Base-by-base conservation (phyloP, 2,797 vertebrate species). In the Antennarius maculatus region DNA sequence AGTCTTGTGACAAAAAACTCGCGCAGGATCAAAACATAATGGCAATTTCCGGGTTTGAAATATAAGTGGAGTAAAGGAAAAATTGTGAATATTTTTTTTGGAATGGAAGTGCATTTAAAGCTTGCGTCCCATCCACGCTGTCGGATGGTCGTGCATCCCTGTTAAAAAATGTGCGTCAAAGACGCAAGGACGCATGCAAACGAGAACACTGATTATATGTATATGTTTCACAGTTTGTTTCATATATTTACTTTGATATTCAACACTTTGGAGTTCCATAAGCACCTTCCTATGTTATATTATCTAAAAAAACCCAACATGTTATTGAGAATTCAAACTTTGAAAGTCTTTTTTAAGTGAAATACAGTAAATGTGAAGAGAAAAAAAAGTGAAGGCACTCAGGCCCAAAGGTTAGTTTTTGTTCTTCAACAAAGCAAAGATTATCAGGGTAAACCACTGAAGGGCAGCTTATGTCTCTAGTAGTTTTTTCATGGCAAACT, bases 321-420 rank as follows among this genome's bases (percentile, higher is more conserved):
- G 69, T 66, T 69, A 73, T 15, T 45, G 57, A 65, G 57, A 67
- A 27, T 54, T 76, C 23, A 64, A 79, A 67, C 48, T 23, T 51
- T 51, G 31, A 29, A 42, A 43, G 23, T 66, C n/a, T 68, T 62
- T 66, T 76, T 73, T n/a, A 79, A 75, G 67, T 84, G 59, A 83
- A 74, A 59, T 71, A 45, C 5, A 34, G 31, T 8, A 34, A 72
- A 71, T 52, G 57, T 76, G 54, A 74, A 56, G 29, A 76, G 54
- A 53, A 53, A 79, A 69, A 74, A 11, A 74, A 39, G 67, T 60
- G 72, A 89, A 90, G 86, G 88, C 83, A 87, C 86, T 79, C 74
- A 79, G 81, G 80, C 68, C 85, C 69, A 29, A 69, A 78, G 7
- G 82, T 84, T 74, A 84, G 75, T 69, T 69, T 56, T 61, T 14